Conservation (phyloP, 2,113 vertebrate species). For the Notothenia coriiceps region DNA sequence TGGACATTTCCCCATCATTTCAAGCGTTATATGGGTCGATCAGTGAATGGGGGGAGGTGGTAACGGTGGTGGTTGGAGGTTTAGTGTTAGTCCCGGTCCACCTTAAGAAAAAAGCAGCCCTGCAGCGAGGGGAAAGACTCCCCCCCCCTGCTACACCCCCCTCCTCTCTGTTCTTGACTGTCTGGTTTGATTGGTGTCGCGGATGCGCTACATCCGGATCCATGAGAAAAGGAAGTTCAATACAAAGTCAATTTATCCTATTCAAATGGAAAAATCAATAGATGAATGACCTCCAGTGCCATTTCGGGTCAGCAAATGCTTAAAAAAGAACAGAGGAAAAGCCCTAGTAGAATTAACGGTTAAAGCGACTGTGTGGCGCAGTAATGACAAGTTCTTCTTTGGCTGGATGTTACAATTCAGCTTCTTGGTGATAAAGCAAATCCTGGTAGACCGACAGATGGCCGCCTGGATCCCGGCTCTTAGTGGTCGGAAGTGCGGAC, state of each 20-base stretch:
- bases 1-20: slow-evolving; percentile 15
- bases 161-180: slow-evolving; percentile 72
- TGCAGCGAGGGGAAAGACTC: slow-evolving; percentile 63
- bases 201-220: slow-evolving; percentile 83
- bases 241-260: slow-evolving; percentile 84
- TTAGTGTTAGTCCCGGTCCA: slow-evolving; percentile 49
- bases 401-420: slow-evolving; percentile 28
- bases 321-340: background rate
- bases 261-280: slow-evolving; percentile 85
- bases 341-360: background rate
- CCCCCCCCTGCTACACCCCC: background rate
- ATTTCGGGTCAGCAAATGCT: slow-evolving; percentile 57
- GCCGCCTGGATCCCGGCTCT: slow-evolving; percentile 57
- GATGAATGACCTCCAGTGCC: slow-evolving; percentile 68
- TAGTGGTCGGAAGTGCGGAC: slow-evolving; percentile 73
- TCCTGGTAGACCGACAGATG: slow-evolving; percentile 66
- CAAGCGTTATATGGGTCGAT: background rate
- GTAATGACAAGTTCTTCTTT: background rate
- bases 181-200: slow-evolving; percentile 84
- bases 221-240: slow-evolving; percentile 83
- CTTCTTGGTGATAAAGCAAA: slow-evolving; percentile 51
- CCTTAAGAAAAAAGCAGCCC: slow-evolving; percentile 79
- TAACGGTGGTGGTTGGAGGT: background rate
- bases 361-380: slow-evolving; percentile 25
- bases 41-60: background rate